Base-by-base conservation (phyloP, 2,888 invertebrate genomes). In the Linyphia triangularis region DNA sequence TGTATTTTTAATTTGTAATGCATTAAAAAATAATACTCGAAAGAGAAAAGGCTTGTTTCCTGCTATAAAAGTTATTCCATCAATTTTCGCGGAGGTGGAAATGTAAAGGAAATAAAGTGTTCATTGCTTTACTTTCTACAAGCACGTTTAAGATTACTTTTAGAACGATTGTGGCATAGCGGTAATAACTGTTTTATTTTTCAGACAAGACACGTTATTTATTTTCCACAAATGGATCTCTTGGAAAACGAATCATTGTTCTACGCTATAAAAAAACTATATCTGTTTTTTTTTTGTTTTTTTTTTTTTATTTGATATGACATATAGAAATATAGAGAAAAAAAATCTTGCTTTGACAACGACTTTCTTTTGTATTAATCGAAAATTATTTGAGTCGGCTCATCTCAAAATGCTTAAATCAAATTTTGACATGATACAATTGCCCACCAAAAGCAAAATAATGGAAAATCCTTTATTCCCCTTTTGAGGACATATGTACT, bases 121-220 rank as follows among this genome's bases (percentile, higher is more conserved):
- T 13, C 51, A 51, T n/a, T 16, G 51, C 51, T 51, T 51, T 51
- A 51, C n/a, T 51, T 51, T 51, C 16, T 51, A n/a, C 16, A 51
- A n/a, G n/a, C n/a, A 51, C 51, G n/a, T n/a, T n/a, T 51, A n/a
- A 51, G n/a, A 51, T 51, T 51, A 51, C 51, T 51, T 51, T 51
- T 51, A 51, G 51, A 9, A 51, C 51, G 51, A 51, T 51, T 51
- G 51, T 51, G 51, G n/a, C 51, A 51, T 51, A 16, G n/a, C 51
- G n/a, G 51, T 51, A 51, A 51, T 51, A 51, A n/a, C 16, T 51
- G 13, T 33, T 51, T 51, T 51, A 13, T 51, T 51, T 51, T 51
- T 51, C 51, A 13, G 51, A 51, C 51, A 51, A 51, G 51, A 51
- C n/a, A 51, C 51, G 51, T 51, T n/a, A 51, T 51, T 51, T 51